phyloP scores from a whole-genome alignment of 2,113 vertebrate species.

The Grantiella picta region DNA sequence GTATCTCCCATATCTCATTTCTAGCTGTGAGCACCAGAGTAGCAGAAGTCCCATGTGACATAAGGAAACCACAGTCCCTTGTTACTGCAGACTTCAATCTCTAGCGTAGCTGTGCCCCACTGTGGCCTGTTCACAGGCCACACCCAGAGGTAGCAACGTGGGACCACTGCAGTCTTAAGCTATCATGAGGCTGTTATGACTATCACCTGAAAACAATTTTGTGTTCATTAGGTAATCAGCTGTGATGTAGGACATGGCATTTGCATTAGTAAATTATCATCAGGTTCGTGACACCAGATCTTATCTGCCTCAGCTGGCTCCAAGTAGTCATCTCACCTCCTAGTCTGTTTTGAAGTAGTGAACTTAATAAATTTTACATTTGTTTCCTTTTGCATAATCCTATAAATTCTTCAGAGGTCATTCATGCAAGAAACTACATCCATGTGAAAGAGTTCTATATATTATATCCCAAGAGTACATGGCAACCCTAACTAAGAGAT shows the following conservation, averaged over 20 bases:
- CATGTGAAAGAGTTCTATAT: not conserved
- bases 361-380: not conserved
- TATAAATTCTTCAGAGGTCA: not conserved
- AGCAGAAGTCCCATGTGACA: not conserved
- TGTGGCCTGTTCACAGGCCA: not conserved
- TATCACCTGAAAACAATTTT: constrained; percentile 22
- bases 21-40: not conserved
- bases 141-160: not conserved
- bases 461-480: not conserved
- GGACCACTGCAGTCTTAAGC: not conserved
- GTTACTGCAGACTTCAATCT: accelerated
- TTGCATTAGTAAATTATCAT: constrained; percentile 1
- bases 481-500: not conserved
- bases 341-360: not conserved
- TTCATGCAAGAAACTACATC: not conserved
- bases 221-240: constrained; percentile 11
- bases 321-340: not conserved
- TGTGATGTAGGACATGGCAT: not conserved
- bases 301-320: not conserved
- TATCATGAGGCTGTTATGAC: not conserved
- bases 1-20: not conserved
- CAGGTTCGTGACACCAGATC: not conserved
- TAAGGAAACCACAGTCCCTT: not conserved
- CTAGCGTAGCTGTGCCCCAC: not conserved
- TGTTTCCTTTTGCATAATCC: not conserved